phyloP scores from a whole-genome alignment of 2,113 vertebrate genomes.

The Sclerurus mexicanus region DNA sequence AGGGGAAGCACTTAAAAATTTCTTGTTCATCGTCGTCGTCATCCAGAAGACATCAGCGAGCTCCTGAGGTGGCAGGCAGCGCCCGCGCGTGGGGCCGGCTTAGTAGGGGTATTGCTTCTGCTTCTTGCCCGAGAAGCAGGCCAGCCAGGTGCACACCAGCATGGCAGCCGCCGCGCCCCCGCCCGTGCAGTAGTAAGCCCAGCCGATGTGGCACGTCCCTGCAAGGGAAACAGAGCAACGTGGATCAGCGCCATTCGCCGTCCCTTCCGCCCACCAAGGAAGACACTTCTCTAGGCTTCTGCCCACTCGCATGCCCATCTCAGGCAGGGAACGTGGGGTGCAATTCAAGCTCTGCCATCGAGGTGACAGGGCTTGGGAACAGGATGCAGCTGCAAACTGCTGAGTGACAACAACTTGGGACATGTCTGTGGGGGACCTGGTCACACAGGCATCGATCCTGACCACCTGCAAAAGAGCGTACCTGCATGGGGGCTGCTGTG shows the following conservation, averaged over 20 bases:
- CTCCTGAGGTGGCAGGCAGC: not conserved
- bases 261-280: not conserved
- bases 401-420: not conserved
- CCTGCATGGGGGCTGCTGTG: not conserved
- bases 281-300: not conserved
- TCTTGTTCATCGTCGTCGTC: accelerated
- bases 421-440: not conserved
- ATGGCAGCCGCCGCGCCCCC: constrained; percentile 84
- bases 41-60: not conserved
- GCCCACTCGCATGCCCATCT: not conserved
- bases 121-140: constrained; percentile 95
- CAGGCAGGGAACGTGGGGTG: accelerated
- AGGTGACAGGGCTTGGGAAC: accelerated
- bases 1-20: not conserved
- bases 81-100: accelerated
- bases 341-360: not conserved
- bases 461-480: accelerated
- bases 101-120: constrained; percentile 98
- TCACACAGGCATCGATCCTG: not conserved
- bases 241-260: accelerated
- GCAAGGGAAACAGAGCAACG: not conserved
- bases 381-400: accelerated
- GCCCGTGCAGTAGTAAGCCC: constrained; percentile 95
- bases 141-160: constrained; percentile 94
- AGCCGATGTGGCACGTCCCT: constrained; percentile 95